Percentiles rank a stretch among this genome's conserved stretches.
These are phyloP conservation scores for Agrotis puta DNA, from an alignment of 2,888 invertebrate genomes.

Conservation along the genomic window DNA sequence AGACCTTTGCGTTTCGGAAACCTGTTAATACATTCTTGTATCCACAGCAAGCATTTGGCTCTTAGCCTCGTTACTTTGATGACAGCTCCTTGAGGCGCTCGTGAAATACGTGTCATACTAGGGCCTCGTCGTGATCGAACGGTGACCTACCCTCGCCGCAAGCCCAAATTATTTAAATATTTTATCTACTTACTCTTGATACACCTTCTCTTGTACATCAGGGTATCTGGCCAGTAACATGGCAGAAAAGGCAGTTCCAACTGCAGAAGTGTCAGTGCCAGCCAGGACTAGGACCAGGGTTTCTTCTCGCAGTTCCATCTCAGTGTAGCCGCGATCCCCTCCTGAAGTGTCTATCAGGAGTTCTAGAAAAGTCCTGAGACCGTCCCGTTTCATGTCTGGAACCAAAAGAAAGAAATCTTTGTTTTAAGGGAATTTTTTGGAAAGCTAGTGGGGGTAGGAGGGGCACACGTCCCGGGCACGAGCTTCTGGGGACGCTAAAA, in stretches of 20 bases:
- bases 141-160: no score
- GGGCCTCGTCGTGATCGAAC: no score
- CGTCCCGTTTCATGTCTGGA: conserved; percentile 46
- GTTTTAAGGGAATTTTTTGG: background rate
- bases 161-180: no score
- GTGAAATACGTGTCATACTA: no score
- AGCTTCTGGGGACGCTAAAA: no score
- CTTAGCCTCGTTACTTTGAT: no score
- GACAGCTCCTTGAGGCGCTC: no score
- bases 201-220: conserved; percentile 73
- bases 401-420: background rate
- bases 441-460: no score
- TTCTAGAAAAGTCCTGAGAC: conserved; percentile 70
- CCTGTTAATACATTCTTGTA: no score
- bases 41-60: no score
- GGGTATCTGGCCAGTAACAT: conserved; percentile 71
- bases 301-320: conserved; percentile 75
- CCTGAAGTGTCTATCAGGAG: conserved; percentile 68
- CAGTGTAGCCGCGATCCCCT: conserved; percentile 60
- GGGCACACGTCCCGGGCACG: no score
- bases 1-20: no score
- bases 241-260: conserved; percentile 69
- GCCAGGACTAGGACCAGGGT: conserved; percentile 72
- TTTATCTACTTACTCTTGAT: conserved; percentile 67
- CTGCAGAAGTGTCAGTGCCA: conserved; percentile 78